Conservation (phyloP, 2,113 vertebrate species). For the Oenanthe oenanthe region DNA sequence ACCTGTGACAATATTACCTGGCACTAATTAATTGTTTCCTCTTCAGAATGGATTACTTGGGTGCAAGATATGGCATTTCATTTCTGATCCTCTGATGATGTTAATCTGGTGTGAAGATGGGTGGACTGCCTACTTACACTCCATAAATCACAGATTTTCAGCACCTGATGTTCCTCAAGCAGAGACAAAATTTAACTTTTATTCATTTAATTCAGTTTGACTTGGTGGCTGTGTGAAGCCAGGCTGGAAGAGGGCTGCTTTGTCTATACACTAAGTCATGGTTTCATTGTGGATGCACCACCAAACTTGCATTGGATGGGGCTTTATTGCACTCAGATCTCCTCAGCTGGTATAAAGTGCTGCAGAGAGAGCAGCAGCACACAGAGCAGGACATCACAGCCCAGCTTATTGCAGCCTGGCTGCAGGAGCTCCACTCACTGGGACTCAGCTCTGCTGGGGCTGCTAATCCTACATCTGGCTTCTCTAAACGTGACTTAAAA, state of each 20-base stretch:
- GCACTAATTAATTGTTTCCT: conserved; percentile 22
- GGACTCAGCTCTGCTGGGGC: background rate
- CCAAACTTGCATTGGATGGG: background rate
- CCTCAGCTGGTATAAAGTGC: background rate
- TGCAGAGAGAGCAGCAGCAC: background rate
- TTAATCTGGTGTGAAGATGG: background rate
- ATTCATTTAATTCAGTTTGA: background rate
- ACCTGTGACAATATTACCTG: background rate
- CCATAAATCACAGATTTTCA: background rate
- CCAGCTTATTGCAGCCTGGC: background rate
- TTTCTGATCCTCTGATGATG: background rate
- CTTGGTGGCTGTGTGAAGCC: background rate
- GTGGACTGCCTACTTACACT: background rate
- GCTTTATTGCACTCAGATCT: background rate
- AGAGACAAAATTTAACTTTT: background rate
- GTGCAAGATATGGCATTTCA: background rate
- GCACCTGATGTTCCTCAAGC: background rate
- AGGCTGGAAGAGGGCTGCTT: background rate
- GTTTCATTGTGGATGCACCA: background rate
- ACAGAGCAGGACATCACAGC: background rate
- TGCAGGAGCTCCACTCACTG: background rate
- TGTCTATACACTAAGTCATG: background rate
- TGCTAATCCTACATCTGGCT: background rate
- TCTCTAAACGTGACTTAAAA: background rate
- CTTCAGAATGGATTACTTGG: background rate